Evolutionary conservation across 2,113 vertebrate species (phyloP).

Genomic region (Bubo bubo): DNA sequence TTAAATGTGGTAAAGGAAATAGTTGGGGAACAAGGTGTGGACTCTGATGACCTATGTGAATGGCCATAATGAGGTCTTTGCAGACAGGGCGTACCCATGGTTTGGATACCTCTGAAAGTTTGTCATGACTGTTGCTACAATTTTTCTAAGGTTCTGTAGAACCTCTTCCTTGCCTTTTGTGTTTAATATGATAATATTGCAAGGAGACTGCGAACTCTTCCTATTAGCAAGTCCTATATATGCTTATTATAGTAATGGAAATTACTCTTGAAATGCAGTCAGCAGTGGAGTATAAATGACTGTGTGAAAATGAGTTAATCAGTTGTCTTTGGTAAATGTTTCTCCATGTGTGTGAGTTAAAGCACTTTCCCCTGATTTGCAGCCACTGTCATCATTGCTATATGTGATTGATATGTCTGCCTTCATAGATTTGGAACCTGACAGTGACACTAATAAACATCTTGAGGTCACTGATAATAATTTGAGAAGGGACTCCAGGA

Average conservation of each 20-base stretch:
- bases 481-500: conserved; percentile 18
- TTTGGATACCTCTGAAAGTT: neutral
- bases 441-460: conserved; percentile 66
- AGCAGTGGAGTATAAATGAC: conserved; percentile 31
- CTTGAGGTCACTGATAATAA: conserved; percentile 55
- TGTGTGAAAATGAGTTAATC: conserved; percentile 64
- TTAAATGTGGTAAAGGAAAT: neutral
- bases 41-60: neutral
- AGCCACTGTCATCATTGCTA: conserved; percentile 53
- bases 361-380: conserved; percentile 60
- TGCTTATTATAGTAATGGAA: conserved; percentile 56
- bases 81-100: accelerated
- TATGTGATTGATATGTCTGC: conserved; percentile 65
- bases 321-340: conserved; percentile 70
- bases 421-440: conserved; percentile 57
- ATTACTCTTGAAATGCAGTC: conserved; percentile 51
- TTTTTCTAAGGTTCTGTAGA: conserved; percentile 4
- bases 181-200: neutral
- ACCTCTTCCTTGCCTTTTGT: neutral
- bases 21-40: neutral
- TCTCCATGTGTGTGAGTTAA: conserved; percentile 62
- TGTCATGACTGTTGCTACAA: neutral
- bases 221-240: conserved; percentile 38
- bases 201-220: conserved; percentile 25
- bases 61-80: neutral